Evolutionary conservation across 2,797 vertebrate genomes (phyloP), one percentile per base, ranked within the genome.

Genomic region (Tolypeutes matacus): DNA sequence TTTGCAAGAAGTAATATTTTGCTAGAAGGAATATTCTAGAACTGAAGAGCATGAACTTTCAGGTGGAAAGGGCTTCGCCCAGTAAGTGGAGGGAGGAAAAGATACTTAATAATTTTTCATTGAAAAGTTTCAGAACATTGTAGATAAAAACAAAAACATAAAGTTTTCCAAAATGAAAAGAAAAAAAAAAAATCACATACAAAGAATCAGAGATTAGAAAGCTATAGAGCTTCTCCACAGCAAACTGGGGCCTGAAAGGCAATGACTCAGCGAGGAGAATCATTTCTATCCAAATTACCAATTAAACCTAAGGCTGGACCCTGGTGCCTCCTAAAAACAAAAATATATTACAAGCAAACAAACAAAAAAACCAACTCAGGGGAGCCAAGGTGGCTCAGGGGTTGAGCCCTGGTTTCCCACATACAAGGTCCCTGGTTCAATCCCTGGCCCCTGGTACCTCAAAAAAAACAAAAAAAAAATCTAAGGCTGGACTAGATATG

Each of bases 1-100:
- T 94, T 77, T 84, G 42, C 49, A 27, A 92, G 49, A 73, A 18
- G n/a, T 27, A 70, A 67, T 69, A n/a, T n/a, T n/a, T n/a, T n/a
- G n/a, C n/a, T n/a, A n/a, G 20, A 13, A 51, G 60, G 46, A 87
- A 77, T 29, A 93, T 75, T 67, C n/a, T 27, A 70, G 86, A 75
- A 65, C 25, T 3, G 36, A 62, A n/a, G 51, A 4, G 36, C 27
- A 53, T 31, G 39, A n/a, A n/a, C 9, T 58, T 80, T 21, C 51
- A 75, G 27, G 25, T 6, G 3, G 31, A 69, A 69, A 62, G 2
- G 9, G 4, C 21, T 51, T 7, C 46, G 46, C 5, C n/a, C 29
- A 91, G 65, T 53, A 80, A 67, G 39, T 17, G 42, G 3, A 49
- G 34, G 20, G 56, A 20, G 20, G 20, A 81, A 21, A 23, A 64